Conservation (phyloP, 2,797 vertebrate species). For the Naso thynnoides region DNA sequence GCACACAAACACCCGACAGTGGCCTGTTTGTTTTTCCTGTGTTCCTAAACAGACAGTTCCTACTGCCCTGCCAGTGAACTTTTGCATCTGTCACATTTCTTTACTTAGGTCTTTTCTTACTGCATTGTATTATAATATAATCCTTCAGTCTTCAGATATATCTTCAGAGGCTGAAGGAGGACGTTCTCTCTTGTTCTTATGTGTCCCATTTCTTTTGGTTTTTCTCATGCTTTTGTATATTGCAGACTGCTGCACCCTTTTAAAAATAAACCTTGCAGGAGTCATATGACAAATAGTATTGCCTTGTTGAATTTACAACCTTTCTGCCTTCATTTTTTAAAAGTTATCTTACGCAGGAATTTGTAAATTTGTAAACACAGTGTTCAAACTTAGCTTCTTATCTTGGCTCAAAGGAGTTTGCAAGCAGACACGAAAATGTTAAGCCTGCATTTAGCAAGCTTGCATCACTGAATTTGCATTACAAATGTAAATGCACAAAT, state of each 20-base stretch:
- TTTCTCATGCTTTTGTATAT: slow-evolving; percentile 14
- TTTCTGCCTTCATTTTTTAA: slow-evolving; percentile 11
- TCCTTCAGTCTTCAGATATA: slow-evolving; percentile 41
- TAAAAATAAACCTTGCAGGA: slow-evolving; percentile 50
- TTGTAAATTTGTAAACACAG: no score
- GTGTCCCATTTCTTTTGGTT: slow-evolving; percentile 38
- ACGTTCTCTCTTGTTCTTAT: slow-evolving; percentile 9
- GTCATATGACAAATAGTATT: slow-evolving; percentile 26
- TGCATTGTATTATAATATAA: slow-evolving; percentile 14
- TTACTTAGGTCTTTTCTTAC: not conserved
- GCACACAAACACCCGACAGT: slow-evolving; percentile 9
- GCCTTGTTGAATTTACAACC: slow-evolving; percentile 13
- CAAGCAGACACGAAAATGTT: no score
- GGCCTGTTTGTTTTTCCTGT: slow-evolving; percentile 35
- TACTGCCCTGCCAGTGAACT: slow-evolving; percentile 46
- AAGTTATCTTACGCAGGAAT: no score
- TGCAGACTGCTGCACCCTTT: slow-evolving; percentile 44
- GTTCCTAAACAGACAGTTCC: slow-evolving; percentile 38
- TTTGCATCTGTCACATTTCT: slow-evolving; percentile 37
- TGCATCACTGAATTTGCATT: no score
- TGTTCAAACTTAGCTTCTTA: no score
- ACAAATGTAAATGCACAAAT: no score
- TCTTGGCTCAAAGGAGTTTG: no score
- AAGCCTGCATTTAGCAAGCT: no score
- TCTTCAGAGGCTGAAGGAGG: slow-evolving; percentile 20